phyloP scores from a whole-genome alignment of 2,113 vertebrate genomes.

The Etheostoma cragini region DNA sequence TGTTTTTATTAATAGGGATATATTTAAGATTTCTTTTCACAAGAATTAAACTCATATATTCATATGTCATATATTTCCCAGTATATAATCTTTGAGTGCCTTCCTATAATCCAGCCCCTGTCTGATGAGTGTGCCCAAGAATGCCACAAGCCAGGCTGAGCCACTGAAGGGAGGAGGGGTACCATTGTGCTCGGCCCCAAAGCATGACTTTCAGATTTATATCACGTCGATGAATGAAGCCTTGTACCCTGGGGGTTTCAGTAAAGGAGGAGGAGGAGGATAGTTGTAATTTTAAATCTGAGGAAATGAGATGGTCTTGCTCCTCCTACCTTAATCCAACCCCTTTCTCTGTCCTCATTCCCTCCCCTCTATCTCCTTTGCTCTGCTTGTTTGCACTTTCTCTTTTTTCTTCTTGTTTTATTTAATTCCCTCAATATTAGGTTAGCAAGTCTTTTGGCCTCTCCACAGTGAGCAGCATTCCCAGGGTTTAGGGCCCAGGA shows the following conservation, averaged over 20 bases:
- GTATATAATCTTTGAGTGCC: slow-evolving; percentile 7
- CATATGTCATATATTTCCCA: slow-evolving; percentile 9
- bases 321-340: slow-evolving; percentile 60
- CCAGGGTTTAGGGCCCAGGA: slow-evolving; percentile 72
- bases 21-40: slow-evolving; percentile 2
- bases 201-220: slow-evolving; percentile 81
- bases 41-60: neutral
- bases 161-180: slow-evolving; percentile 46
- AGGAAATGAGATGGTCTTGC: slow-evolving; percentile 68
- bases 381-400: slow-evolving; percentile 32
- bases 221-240: slow-evolving; percentile 75
- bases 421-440: slow-evolving; percentile 59
- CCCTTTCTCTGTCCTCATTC: slow-evolving; percentile 17
- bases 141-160: slow-evolving; percentile 66
- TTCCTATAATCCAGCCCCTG: slow-evolving; percentile 25
- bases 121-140: slow-evolving; percentile 60
- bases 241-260: slow-evolving; percentile 69
- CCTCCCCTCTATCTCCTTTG: slow-evolving; percentile 25
- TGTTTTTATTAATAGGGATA: slow-evolving; percentile 3
- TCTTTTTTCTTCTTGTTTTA: slow-evolving; percentile 30
- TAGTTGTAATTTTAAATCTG: slow-evolving; percentile 73
- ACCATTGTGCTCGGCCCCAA: slow-evolving; percentile 71
- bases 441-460: slow-evolving; percentile 70
- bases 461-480: slow-evolving; percentile 63
- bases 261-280: slow-evolving; percentile 58